Evolutionary conservation across 1,140 invertebrate species (phyloP).

Genomic region (Caenorhabditis briggsae): DNA sequence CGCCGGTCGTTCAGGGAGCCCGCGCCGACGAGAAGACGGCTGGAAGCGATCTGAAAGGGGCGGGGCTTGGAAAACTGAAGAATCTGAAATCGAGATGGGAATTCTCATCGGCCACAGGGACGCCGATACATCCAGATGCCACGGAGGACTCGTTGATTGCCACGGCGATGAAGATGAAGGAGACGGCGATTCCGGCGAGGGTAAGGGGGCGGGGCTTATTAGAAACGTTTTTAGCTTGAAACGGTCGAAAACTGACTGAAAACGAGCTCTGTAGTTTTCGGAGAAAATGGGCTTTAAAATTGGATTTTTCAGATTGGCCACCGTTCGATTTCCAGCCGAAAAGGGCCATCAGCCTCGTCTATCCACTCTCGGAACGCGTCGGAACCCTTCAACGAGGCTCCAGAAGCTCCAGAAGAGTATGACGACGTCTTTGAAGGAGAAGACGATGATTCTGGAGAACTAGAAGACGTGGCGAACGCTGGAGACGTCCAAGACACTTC

Average conservation of each 20-base stretch:
- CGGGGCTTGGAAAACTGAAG: conserved; percentile 11
- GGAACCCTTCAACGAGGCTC: no score
- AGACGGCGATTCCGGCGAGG: conserved; percentile 21
- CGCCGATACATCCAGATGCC: conserved; percentile 37
- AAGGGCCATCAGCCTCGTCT: conserved; percentile 18
- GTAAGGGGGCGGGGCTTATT: not conserved
- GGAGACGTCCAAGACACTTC: not conserved
- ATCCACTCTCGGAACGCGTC: not conserved
- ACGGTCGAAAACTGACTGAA: no score
- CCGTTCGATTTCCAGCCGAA: not conserved
- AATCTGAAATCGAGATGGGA: conserved; percentile 44
- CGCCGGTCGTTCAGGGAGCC: conserved; percentile 33
- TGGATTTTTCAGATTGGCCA: not conserved
- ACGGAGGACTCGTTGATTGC: conserved; percentile 32
- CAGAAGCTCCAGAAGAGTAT: not conserved
- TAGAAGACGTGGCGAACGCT: not conserved
- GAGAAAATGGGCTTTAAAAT: no score
- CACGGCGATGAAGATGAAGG: conserved; percentile 32
- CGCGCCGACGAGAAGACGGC: conserved; percentile 34
- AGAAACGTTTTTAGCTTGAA: no score
- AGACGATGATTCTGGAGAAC: not conserved
- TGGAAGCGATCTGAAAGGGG: not conserved
- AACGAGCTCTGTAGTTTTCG: no score
- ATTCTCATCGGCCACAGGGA: conserved; percentile 21
- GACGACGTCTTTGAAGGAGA: conserved; percentile 22